Evolutionary conservation across 2,888 invertebrate species (phyloP).

Genomic region (Caenorhabditis macrosperma): DNA sequence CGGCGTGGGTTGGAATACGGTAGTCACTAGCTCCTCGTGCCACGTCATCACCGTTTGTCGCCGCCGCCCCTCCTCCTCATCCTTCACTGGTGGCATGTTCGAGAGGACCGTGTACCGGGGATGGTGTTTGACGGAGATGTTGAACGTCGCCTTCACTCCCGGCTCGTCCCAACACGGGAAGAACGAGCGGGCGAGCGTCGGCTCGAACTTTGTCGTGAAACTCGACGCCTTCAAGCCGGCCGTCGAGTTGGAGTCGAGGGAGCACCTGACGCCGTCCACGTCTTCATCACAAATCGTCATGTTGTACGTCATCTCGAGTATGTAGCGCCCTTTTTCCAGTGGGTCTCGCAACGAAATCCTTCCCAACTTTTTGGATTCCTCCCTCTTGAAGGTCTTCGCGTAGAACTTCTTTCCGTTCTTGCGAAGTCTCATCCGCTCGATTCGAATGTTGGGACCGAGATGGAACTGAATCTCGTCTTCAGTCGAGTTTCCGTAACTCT

Average conservation of each 20-base stretch:
- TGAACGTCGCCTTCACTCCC: constrained; percentile 76
- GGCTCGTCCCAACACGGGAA: constrained; percentile 79
- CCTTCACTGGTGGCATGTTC: constrained; percentile 57
- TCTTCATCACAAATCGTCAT: constrained; percentile 63
- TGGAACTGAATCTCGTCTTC: constrained; percentile 77
- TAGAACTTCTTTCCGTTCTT: constrained; percentile 64
- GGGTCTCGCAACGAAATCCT: constrained; percentile 68
- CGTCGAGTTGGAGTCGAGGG: constrained; percentile 45
- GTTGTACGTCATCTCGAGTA: constrained; percentile 66
- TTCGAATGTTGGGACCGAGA: constrained; percentile 75
- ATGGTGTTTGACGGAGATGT: constrained; percentile 70
- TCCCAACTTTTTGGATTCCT: constrained; percentile 73
- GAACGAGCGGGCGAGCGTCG: constrained; percentile 75
- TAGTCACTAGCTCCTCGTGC: constrained; percentile 36
- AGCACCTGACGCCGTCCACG: constrained; percentile 66
- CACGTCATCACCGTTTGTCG: neutral
- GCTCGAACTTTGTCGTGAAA: constrained; percentile 79
- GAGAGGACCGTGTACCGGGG: constrained; percentile 59
- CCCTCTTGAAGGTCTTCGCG: constrained; percentile 71
- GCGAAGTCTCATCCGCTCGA: constrained; percentile 69
- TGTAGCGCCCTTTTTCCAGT: constrained; percentile 61
- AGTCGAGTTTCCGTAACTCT: constrained; percentile 77
- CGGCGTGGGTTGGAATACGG: constrained; percentile 80
- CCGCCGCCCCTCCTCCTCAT: neutral
- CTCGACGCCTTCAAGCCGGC: constrained; percentile 52